phyloP scores from a whole-genome alignment of 2,797 vertebrate genomes.

The Urocyon cinereoargenteus region DNA sequence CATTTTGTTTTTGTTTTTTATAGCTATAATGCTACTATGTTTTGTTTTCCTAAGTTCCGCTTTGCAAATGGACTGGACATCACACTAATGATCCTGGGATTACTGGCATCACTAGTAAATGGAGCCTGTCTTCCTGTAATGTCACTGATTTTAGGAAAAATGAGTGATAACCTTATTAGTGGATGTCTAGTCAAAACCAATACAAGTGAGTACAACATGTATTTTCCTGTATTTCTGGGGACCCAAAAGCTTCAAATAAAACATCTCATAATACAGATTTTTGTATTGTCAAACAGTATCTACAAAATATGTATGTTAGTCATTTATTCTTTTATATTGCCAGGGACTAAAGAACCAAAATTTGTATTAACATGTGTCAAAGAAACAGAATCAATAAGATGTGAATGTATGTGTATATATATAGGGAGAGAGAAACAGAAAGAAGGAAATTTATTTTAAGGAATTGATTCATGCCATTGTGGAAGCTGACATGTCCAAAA shows the following conservation, averaged over 20 bases:
- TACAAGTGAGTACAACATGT: constrained; percentile 74
- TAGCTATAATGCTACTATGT: neutral
- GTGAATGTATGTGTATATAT: neutral
- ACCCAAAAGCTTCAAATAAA: neutral
- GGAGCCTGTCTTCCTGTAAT: constrained; percentile 83
- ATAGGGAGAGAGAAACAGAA: neutral
- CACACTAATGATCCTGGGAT: constrained; percentile 82
- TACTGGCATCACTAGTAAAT: constrained; percentile 82
- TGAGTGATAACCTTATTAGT: constrained; percentile 82
- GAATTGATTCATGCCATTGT: neutral
- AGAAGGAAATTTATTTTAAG: neutral
- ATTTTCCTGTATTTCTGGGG: neutral
- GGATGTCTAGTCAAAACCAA: constrained; percentile 75
- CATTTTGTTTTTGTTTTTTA: neutral
- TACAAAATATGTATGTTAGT: neutral
- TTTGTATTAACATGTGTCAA: neutral
- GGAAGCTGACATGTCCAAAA: neutral
- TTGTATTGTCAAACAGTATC: neutral
- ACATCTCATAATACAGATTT: neutral
- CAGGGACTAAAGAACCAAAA: constrained; percentile 30
- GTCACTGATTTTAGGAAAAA: constrained; percentile 85
- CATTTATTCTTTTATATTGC: neutral
- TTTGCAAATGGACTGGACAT: constrained; percentile 84
- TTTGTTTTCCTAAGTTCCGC: constrained; percentile 78
- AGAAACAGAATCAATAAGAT: neutral